Conservation (phyloP, 2,797 vertebrate genomes). For the Heterohyrax brucei region DNA sequence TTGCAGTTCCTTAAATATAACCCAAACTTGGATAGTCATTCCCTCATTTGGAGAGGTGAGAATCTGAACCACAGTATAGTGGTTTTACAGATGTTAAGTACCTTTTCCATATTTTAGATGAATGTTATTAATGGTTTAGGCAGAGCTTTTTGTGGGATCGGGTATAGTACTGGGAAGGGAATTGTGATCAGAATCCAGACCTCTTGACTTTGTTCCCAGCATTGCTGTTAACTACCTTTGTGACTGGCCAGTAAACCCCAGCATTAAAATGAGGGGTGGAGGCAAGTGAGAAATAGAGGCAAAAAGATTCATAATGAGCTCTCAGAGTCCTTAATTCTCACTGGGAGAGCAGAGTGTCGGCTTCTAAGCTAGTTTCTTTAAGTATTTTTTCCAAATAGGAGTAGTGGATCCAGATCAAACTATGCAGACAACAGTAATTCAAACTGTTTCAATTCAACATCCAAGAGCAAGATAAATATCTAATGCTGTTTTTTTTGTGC, state of each 20-base stretch:
- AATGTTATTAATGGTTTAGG: constrained; percentile 15
- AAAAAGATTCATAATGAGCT: not conserved
- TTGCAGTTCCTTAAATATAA: not conserved
- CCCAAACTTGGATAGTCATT: not conserved
- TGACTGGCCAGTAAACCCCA: not conserved
- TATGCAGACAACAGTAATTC: constrained; percentile 24
- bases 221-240: not conserved
- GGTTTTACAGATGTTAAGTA: not conserved
- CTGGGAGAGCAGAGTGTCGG: not conserved
- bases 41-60: not conserved
- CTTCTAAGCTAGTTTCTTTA: constrained; percentile 47
- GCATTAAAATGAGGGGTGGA: not conserved
- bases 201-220: not conserved
- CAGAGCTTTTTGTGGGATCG: not conserved
- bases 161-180: not conserved
- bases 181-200: not conserved
- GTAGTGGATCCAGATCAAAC: constrained; percentile 25
- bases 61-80: not conserved
- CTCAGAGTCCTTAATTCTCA: not conserved
- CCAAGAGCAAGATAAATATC: constrained; percentile 8
- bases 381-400: constrained; percentile 74
- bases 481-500: constrained; percentile 52
- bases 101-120: constrained; percentile 13
- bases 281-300: not conserved
- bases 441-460: constrained; percentile 62